Conservation (phyloP, 2,888 invertebrate genomes). For the Nomada ferruginata region DNA sequence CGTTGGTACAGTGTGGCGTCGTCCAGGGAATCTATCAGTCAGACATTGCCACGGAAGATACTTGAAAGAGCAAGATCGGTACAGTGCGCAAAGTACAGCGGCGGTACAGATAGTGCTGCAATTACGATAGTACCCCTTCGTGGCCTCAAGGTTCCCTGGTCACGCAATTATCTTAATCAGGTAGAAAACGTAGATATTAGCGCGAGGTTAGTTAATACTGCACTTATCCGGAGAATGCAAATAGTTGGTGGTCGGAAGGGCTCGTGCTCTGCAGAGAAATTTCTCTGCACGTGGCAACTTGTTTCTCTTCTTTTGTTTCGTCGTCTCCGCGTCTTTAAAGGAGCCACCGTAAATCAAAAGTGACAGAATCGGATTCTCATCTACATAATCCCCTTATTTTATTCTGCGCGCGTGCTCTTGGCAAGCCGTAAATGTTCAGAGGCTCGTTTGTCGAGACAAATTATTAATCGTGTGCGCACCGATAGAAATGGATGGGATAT, state of each 20-base stretch:
- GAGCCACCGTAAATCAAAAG: conserved; percentile 68
- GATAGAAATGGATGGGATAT: background rate
- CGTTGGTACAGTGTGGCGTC: too few relatives aligned
- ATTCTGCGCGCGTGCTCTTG: conserved; percentile 63
- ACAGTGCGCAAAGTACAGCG: background rate
- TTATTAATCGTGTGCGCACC: conserved; percentile 54
- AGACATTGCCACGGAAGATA: background rate
- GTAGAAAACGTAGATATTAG: conserved; percentile 78
- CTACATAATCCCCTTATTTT: conserved; percentile 69
- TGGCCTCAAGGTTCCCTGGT: conserved; percentile 68
- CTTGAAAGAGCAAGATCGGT: background rate
- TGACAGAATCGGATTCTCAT: conserved; percentile 69
- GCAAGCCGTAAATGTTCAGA: conserved; percentile 31
- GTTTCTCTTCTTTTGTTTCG: conserved; percentile 8
- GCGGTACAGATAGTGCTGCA: background rate
- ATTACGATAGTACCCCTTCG: conserved; percentile 55
- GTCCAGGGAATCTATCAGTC: too few relatives aligned
- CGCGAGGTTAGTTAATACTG: conserved; percentile 79
- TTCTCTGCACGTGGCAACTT: conserved; percentile 22
- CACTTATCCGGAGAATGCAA: conserved; percentile 75
- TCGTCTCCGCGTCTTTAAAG: conserved; percentile 11
- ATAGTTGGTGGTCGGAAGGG: conserved; percentile 61
- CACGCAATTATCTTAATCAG: conserved; percentile 80
- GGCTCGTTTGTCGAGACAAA: conserved; percentile 50
- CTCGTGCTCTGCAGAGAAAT: conserved; percentile 40